A percentile compares a stretch with the other conserved stretches of the same genome.
Conservation (phyloP, 2,888 invertebrate genomes). For the Phorcus lineatus region DNA sequence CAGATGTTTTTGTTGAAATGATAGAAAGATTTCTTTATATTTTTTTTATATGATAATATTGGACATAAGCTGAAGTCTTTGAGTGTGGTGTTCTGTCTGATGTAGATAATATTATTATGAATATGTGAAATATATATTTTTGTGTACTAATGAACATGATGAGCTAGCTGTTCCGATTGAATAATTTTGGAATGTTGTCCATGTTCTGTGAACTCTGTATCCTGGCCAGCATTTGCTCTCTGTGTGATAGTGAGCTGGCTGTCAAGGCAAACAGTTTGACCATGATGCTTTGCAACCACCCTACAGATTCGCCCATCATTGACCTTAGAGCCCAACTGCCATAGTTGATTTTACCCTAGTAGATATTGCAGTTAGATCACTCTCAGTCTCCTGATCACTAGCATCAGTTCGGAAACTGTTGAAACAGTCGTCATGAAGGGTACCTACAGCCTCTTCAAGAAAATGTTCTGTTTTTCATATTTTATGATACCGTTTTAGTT, state of each 20-base stretch:
- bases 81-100: neutral
- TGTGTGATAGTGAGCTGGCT: no score
- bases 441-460: no score
- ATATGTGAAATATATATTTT: slow-evolving; percentile 17
- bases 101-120: neutral
- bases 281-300: neutral
- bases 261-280: no score
- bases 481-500: neutral
- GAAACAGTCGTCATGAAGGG: no score
- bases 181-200: neutral
- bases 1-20: neutral
- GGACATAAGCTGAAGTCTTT: slow-evolving; percentile 7
- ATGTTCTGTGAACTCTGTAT: neutral
- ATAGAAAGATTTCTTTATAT: neutral
- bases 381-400: no score
- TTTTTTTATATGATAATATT: neutral
- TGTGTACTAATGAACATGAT: slow-evolving; percentile 12
- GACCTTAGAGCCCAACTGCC: no score
- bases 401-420: no score
- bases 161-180: neutral
- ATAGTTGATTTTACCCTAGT: no score
- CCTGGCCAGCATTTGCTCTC: no score
- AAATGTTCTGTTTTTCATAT: neutral
- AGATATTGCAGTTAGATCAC: no score
- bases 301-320: neutral